Base-by-base conservation (phyloP, 2,888 invertebrate species). In the Herminia tarsipennalis region DNA sequence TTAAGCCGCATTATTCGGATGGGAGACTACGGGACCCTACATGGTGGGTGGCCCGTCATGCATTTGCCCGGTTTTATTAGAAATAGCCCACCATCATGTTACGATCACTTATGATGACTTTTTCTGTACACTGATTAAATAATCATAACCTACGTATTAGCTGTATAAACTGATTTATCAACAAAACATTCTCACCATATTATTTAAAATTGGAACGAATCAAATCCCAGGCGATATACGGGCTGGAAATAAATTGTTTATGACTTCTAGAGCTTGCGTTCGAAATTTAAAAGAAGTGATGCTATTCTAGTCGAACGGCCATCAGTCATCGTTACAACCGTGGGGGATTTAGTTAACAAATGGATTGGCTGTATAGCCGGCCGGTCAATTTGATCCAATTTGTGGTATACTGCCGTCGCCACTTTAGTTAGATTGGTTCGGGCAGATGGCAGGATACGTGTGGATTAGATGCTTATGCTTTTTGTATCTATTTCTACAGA, bases 381-480 rank as follows among this genome's bases (percentile, higher is more conserved):
- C 62, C 66, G 79, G 78, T 80, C 87, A 87, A 88, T 88, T 87
- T 85, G 75, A 81, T 86, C 80, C 88, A 88, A 87, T 88, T 86
- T 78, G 81, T 73, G 56, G 56, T 50, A 55, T 66, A 60, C 62
- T 70, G 45, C 64, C 70, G 69, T 65, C 65, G 60, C 71, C 78
- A 79, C 78, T 81, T 85, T 78, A 71, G 58, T 44, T 77, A 78
- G 77, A 85, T 85, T 83, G 79, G 57, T 50, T 53, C 67, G 27
- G 66, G 55, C 73, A 72, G 76, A 74, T 70, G 73, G 70, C 83
- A 81, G 86, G 85, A 86, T 81, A 73, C 55, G 64, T 57, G 56
- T 58, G 65, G 76, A 76, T 76, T 77, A 78, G 71, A 72, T 73
- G 76, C 66, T 66, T 73, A 73, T 61, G 66, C 38, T 36, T 51